Evolutionary conservation across 2,113 vertebrate species (phyloP).

Genomic region (Phaethon lepturus): DNA sequence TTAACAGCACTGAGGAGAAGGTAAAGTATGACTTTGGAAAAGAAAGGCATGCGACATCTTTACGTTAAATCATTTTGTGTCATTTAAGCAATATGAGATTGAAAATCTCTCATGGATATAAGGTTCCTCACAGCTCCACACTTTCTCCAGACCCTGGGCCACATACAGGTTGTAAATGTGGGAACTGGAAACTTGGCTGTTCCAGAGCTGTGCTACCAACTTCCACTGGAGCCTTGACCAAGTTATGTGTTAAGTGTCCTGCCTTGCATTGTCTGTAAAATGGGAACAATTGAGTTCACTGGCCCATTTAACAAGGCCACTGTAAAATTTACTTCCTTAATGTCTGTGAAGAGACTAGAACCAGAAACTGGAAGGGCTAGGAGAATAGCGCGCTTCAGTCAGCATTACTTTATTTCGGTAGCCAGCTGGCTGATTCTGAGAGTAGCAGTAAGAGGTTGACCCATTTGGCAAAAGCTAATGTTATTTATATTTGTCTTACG

Average conservation of each 20-base stretch:
- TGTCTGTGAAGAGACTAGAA: not conserved
- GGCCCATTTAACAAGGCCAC: not conserved
- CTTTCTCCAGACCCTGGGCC: not conserved
- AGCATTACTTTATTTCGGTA: slow-evolving; percentile 22
- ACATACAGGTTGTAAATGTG: not conserved
- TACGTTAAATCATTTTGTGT: not conserved
- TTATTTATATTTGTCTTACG: slow-evolving; percentile 34
- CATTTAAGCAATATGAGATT: not conserved
- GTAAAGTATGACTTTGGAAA: not conserved
- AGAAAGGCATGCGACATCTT: not conserved
- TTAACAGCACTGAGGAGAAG: not conserved
- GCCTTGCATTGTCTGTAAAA: not conserved
- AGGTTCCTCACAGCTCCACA: not conserved
- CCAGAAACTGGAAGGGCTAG: not conserved
- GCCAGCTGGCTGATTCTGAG: slow-evolving; percentile 30
- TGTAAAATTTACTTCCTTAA: slow-evolving; percentile 7
- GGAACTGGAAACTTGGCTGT: not conserved
- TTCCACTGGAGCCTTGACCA: not conserved
- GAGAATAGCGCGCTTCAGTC: slow-evolving; percentile 15
- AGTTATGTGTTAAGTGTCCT: not conserved
- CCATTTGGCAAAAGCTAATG: slow-evolving; percentile 35
- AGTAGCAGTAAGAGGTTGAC: slow-evolving; percentile 7
- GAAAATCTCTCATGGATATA: not conserved
- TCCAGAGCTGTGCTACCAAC: not conserved
- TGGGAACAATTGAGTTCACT: not conserved